Percentiles rank a stretch among this genome's conserved stretches.
Conservation (phyloP, 2,797 vertebrate species). For the Tarsius wallacei region DNA sequence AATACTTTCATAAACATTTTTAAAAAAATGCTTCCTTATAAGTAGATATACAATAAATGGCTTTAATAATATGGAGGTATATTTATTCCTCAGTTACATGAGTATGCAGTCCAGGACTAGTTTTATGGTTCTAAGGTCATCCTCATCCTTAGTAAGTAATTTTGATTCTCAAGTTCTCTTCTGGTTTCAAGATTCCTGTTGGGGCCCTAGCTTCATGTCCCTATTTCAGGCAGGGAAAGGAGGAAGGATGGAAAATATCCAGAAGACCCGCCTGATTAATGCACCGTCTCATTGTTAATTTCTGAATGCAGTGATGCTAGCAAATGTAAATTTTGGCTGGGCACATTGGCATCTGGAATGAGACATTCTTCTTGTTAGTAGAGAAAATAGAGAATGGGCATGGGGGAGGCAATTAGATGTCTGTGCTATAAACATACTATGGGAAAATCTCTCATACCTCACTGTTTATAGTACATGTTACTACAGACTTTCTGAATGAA, state of each 20-base stretch:
- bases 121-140: neutral
- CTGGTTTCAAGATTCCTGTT: neutral
- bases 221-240: neutral
- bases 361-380: constrained; percentile 17
- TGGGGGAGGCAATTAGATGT: neutral
- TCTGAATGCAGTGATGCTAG: neutral
- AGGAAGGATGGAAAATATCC: constrained; percentile 25
- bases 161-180: constrained; percentile 41
- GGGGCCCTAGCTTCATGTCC: neutral
- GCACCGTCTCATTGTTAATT: neutral
- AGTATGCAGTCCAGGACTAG: neutral
- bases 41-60: neutral
- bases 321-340: neutral
- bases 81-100: constrained; percentile 24
- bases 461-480: neutral
- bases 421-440: neutral
- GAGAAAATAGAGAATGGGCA: neutral
- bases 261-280: neutral
- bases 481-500: neutral
- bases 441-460: neutral
- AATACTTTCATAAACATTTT: neutral
- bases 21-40: neutral
- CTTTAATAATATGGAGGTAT: neutral
- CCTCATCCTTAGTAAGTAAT: neutral
- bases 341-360: neutral